Conservation (phyloP, 2,113 vertebrate species). For the Morone chrysops region DNA sequence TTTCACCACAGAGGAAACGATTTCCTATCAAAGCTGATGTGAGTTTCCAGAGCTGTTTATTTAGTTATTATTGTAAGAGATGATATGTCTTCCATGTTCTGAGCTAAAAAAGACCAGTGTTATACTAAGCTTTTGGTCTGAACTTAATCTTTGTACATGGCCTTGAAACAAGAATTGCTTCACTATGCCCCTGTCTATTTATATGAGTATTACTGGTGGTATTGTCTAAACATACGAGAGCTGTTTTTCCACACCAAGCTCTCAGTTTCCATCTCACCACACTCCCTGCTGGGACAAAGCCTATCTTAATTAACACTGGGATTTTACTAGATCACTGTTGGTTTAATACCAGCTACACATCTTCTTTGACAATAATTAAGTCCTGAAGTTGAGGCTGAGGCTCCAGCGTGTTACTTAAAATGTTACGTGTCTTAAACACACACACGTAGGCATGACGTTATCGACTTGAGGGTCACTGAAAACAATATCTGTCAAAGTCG, state of each 20-base stretch:
- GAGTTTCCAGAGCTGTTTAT: conserved; percentile 44
- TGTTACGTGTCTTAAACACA: not conserved
- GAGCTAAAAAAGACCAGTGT: conserved; percentile 20
- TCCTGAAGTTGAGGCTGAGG: conserved; percentile 19
- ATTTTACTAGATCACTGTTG: conserved; percentile 70
- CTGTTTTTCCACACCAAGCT: conserved; percentile 17
- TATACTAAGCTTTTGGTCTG: not conserved
- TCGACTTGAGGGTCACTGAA: conserved; percentile 46
- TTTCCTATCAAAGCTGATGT: conserved; percentile 37
- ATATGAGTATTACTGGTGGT: conserved; percentile 9
- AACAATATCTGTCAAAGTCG: conserved; percentile 64
- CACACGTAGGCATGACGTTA: conserved; percentile 23
- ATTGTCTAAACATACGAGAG: conserved; percentile 19
- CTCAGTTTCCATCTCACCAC: conserved; percentile 52
- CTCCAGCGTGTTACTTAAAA: conserved; percentile 3
- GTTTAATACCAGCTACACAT: conserved; percentile 53
- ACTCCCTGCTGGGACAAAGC: conserved; percentile 62
- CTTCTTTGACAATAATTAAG: conserved; percentile 58
- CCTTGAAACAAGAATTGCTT: conserved; percentile 2
- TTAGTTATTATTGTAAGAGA: conserved; percentile 36
- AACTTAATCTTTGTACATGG: not conserved
- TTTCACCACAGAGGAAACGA: conserved; percentile 47
- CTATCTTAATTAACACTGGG: conserved; percentile 68
- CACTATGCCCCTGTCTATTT: conserved; percentile 3
- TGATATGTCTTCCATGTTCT: not conserved